Evolutionary conservation across 2,797 vertebrate species (phyloP).

Genomic region (Lepus oiostolus): DNA sequence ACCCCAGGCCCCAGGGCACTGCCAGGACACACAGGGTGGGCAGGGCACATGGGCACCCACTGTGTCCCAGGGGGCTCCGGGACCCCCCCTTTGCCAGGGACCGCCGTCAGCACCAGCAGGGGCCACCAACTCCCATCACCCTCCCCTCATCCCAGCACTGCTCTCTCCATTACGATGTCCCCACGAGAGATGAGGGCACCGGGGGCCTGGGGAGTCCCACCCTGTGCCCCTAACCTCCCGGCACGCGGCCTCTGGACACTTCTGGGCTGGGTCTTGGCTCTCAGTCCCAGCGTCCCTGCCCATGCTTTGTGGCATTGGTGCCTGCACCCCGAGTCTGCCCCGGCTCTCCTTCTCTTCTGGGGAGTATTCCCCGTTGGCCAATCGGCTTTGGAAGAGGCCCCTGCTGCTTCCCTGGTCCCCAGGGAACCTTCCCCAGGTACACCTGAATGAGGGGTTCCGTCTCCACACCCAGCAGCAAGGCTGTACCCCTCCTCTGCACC

Average conservation of each 20-base stretch:
- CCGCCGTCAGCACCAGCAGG: fast-evolving
- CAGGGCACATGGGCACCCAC: background rate
- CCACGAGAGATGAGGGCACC: background rate
- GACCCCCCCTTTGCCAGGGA: fast-evolving
- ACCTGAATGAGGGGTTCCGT: too few relatives aligned
- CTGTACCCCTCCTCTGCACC: too few relatives aligned
- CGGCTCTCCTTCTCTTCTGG: background rate
- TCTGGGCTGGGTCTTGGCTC: background rate
- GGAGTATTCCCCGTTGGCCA: too few relatives aligned
- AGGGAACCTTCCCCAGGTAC: too few relatives aligned
- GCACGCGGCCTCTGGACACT: background rate
- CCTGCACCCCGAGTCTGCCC: background rate
- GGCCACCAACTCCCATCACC: fast-evolving
- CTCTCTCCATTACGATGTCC: fast-evolving
- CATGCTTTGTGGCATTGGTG: fast-evolving
- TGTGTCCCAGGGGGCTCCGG: too few relatives aligned
- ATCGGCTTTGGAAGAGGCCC: too few relatives aligned
- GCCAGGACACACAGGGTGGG: background rate
- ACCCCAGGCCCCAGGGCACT: fast-evolving
- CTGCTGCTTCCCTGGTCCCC: too few relatives aligned
- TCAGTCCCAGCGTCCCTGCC: fast-evolving
- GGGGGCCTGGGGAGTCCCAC: background rate
- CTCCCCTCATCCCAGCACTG: fast-evolving
- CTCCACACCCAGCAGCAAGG: too few relatives aligned
- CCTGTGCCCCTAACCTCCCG: background rate